Base-by-base conservation (phyloP, 2,113 vertebrate species). In the Eira barbara region DNA sequence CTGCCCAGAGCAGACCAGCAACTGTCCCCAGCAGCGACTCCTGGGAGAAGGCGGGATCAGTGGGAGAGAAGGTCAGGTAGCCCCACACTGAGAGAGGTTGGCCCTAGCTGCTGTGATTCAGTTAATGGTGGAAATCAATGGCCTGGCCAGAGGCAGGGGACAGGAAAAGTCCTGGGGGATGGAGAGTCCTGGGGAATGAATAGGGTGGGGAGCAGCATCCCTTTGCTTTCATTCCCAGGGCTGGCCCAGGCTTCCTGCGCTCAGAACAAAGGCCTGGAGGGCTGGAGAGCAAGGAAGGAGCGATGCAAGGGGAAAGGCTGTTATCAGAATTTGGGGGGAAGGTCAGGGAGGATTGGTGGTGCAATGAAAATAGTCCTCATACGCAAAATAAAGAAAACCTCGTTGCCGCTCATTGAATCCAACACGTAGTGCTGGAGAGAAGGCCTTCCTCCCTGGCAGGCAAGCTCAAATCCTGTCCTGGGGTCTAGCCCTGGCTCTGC, bases 41-140 rank as follows among this genome's bases (percentile, higher is more conserved):
- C 67, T 42, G n/a, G 79, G 71, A 85, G 65, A 47, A 79, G 20
- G 61, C 84, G 21, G 31, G 73, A 42, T 29, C 21, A 23, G 57
- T n/a, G 39, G 15, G 96, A 89, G 85, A 89, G 47, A 42, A 92
- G 86, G 57, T 65, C 78, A 71, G 74, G 69, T 49, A 23, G 78
- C 36, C 61, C 55, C 52, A 34, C 29, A 18, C 39, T 15, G 61
- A 47, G 85, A 69, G 23, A 69, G 29, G 52, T 73, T 27, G 76
- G 39, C 42, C 88, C 6, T 81, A 31, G 73, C 31, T 76, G 82
- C 79, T 39, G 17, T 29, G 94, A 95, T 93, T 84, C 86, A 88
- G 78, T 94, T 97, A 95, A 97, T 79, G 71, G 95, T 96, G 94
- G 92, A 93, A 97, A 97, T 81, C 0, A 18, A 91, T 95, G 93